These are phyloP conservation scores for Chalcosyrphus nemorum DNA, from an alignment of 2,888 invertebrate genomes.

Conservation along the genomic window DNA sequence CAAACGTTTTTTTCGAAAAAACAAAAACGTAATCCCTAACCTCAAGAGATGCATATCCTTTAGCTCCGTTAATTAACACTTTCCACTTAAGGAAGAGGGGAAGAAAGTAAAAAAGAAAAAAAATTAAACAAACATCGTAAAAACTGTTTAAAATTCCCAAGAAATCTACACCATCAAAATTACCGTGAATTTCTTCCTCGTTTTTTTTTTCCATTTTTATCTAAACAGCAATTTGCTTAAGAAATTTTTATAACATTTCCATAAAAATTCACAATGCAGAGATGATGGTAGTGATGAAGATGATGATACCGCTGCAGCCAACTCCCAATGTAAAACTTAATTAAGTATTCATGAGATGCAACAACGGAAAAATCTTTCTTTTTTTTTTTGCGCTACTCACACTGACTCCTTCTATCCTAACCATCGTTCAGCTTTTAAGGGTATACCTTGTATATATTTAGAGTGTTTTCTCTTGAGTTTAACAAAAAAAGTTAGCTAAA, in stretches of 20 bases:
- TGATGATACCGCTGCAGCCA: conserved; percentile 49
- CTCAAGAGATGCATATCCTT: not conserved
- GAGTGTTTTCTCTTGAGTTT: conserved; percentile 48
- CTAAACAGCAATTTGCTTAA: conserved; percentile 70
- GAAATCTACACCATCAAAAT: conserved; percentile 24
- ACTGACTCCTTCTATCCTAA: not conserved
- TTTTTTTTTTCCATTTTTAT: conserved; percentile 30
- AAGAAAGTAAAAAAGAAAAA: not conserved
- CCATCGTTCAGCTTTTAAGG: too few relatives aligned
- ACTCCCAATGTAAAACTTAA: conserved; percentile 53
- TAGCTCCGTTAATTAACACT: not conserved
- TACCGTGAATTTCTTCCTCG: conserved; percentile 6
- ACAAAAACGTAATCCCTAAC: not conserved
- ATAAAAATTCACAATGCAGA: conserved; percentile 64
- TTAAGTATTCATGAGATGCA: conserved; percentile 73
- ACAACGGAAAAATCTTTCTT: conserved; percentile 55
- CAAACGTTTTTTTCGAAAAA: too few relatives aligned
- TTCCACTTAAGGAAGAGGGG: not conserved
- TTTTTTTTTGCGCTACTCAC: conserved; percentile 12
- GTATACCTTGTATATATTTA: conserved; percentile 33
- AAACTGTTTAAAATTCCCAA: conserved; percentile 54
- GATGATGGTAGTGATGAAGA: conserved; percentile 58
- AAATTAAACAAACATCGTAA: not conserved
- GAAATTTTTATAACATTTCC: conserved; percentile 39
- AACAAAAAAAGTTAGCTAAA: conserved; percentile 62